Conservation (phyloP, 2,113 vertebrate genomes). For the Leucoraja erinaceus region DNA sequence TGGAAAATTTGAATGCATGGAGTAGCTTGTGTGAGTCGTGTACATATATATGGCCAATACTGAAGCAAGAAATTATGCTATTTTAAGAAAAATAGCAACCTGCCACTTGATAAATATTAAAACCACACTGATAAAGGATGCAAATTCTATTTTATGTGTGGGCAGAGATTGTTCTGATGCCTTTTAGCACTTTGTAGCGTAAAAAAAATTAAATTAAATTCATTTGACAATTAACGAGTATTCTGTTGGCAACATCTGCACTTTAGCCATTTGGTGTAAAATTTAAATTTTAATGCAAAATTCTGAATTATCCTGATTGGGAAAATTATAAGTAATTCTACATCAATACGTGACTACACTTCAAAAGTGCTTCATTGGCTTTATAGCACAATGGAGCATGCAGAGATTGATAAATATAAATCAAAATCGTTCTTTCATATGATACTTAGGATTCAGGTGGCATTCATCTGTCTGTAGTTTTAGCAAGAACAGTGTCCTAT, state of each 20-base stretch:
- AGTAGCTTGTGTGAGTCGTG: not conserved
- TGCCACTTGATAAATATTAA: slow-evolving; percentile 1
- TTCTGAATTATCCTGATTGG: not conserved
- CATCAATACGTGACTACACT: not conserved
- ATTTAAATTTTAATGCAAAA: too few relatives aligned
- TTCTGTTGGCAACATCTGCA: slow-evolving; percentile 11
- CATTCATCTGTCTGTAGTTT: not conserved
- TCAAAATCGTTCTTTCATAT: not conserved
- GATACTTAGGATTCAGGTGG: not conserved
- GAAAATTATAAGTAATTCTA: not conserved
- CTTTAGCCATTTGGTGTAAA: not conserved
- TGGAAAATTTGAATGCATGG: not conserved
- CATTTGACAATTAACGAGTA: not conserved
- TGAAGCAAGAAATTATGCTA: slow-evolving; percentile 6
- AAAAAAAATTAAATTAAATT: slow-evolving; percentile 4
- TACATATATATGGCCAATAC: slow-evolving; percentile 1
- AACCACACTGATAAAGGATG: slow-evolving; percentile 14
- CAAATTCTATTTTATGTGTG: slow-evolving; percentile 11
- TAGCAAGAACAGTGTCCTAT: not conserved
- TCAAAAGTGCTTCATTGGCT: not conserved
- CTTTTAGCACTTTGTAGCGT: slow-evolving; percentile 7
- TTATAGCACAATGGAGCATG: not conserved
- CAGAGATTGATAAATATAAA: not conserved
- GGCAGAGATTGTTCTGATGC: slow-evolving; percentile 3
- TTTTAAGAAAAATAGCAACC: slow-evolving; percentile 18